Evolutionary conservation across 2,797 vertebrate genomes (phyloP), one percentile per base, ranked within the genome.

Genomic region (Gymnodraco acuticeps): DNA sequence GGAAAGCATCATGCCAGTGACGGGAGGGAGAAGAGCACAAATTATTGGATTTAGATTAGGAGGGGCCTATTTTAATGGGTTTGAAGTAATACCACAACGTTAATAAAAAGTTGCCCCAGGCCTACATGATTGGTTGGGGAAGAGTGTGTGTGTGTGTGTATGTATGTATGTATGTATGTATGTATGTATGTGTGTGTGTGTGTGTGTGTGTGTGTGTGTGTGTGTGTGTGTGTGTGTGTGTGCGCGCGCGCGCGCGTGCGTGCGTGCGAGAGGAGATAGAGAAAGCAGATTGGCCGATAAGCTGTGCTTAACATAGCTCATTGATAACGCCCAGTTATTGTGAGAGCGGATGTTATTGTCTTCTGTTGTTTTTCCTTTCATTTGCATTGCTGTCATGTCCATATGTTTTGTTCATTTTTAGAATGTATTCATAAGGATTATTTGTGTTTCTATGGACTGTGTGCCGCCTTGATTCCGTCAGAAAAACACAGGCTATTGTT

Each of bases 11-110:
- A 89, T 81, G 88, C 84, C 80, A 51, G 89, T 63, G 62, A 48
- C 65, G 80, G 77, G 80, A 86, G 82, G 82, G 86, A 85, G 89
- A 87, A 85, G 88, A 75, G 92, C 81, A 86, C 91, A 94, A 92
- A 93, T 94, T 91, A 95, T 93, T 94, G 93, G 93, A 94, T 94
- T 95, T 91, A 93, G 93, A 95, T 94, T 92, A 94, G 90, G 84
- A 90, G 67, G 82, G 86, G 81, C 80, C 82, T 82, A 58, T 88
- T 94, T 93, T 93, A 94, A 94, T 93, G 80, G 90, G 87, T 92
- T 93, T 92, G 87, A 90, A 91, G 87, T 89, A 92, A 94, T 88
- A 91, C 82, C 80, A 77, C 72, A 67, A 86, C 50, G 64, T 88
- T 92, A 90, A 93, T 93, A 90, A 92, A 92, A 92, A 89, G 86